Evolutionary conservation across 2,888 invertebrate species (phyloP).

Genomic region (Mantis religiosa): DNA sequence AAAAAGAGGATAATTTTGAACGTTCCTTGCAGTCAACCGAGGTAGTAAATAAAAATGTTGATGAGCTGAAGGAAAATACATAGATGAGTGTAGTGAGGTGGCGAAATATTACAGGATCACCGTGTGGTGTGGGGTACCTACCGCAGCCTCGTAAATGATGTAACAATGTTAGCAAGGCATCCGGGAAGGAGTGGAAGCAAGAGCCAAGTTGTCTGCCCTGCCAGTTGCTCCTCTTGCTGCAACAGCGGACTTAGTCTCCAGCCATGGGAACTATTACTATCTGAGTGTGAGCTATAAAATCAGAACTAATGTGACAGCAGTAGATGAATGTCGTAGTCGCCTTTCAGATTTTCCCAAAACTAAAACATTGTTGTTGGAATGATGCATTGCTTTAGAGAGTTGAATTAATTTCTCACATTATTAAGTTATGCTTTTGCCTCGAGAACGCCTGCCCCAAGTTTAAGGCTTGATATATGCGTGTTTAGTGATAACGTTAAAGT

Average conservation of each 20-base stretch:
- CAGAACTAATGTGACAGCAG: too few relatives aligned
- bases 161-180: constrained; percentile 11
- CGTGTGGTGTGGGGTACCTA: not conserved
- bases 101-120: not conserved
- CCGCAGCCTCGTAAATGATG: constrained; percentile 2
- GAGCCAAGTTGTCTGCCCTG: not conserved
- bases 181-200: not conserved
- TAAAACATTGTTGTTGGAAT: too few relatives aligned
- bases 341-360: too few relatives aligned
- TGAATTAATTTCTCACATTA: too few relatives aligned
- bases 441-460: too few relatives aligned
- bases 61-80: not conserved
- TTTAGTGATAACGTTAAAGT: too few relatives aligned
- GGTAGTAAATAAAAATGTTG: not conserved
- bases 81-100: not conserved
- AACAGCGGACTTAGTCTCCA: not conserved
- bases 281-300: too few relatives aligned
- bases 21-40: not conserved
- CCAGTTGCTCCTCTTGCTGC: not conserved
- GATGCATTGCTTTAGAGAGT: too few relatives aligned
- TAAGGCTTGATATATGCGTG: too few relatives aligned
- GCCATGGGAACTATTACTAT: not conserved
- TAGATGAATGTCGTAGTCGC: too few relatives aligned
- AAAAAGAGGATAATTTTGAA: not conserved
- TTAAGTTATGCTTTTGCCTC: too few relatives aligned